These are phyloP conservation scores for Eupeodes latifasciatus DNA, from an alignment of 2,888 invertebrate species.

Conservation along the genomic window DNA sequence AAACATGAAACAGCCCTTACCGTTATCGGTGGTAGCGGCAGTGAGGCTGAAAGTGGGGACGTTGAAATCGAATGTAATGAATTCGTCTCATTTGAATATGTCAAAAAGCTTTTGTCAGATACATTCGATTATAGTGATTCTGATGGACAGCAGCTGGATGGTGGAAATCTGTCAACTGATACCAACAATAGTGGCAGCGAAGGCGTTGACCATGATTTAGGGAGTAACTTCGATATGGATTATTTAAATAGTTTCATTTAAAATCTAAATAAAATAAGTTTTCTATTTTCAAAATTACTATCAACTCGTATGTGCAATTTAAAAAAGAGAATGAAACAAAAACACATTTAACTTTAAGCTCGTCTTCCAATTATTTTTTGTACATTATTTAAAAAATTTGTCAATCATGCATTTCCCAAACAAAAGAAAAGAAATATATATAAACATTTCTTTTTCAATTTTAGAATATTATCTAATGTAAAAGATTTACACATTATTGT, in stretches of 20 bases:
- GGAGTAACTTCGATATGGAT: conserved; percentile 82
- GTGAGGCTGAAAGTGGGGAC: conserved; percentile 18
- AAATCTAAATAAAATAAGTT: neutral
- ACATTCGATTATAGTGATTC: conserved; percentile 80
- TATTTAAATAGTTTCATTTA: conserved; percentile 82
- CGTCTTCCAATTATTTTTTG: conserved; percentile 52
- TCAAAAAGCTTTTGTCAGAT: conserved; percentile 83
- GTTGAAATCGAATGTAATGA: conserved; percentile 78
- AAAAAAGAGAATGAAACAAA: neutral
- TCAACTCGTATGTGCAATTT: conserved; percentile 16
- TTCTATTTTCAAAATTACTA: conserved; percentile 36
- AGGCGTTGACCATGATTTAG: conserved; percentile 73
- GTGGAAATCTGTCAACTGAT: neutral
- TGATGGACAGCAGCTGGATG: conserved; percentile 48
- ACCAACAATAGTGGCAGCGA: conserved; percentile 8
- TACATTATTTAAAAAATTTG: conserved; percentile 17
- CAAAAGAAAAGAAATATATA: neutral
- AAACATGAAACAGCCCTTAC: conserved; percentile 16
- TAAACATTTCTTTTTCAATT: neutral
- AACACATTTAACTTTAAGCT: neutral
- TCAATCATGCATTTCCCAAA: conserved; percentile 12
- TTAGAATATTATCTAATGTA: neutral
- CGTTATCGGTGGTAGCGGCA: neutral
- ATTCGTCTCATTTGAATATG: conserved; percentile 84
- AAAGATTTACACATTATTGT: neutral